Conservation (phyloP, 64 coral and sea anemone species). For the Cladopsammia gracilis region DNA sequence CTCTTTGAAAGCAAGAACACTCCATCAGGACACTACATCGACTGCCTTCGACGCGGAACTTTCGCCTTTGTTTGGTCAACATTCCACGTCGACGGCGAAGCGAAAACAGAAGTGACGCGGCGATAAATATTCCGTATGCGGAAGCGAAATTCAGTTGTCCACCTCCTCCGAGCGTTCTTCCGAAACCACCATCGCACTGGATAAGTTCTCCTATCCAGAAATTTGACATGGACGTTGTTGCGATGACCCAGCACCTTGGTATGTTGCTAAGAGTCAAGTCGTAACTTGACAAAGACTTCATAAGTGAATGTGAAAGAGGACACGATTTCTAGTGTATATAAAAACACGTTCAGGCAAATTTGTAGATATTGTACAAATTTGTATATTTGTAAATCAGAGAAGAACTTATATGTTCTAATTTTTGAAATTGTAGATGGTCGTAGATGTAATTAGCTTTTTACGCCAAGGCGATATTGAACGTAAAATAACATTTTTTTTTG, state of each 20-base stretch:
- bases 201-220: conserved; percentile 64
- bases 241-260: conserved; percentile 86
- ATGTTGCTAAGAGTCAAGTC: conserved; percentile 85
- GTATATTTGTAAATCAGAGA: conserved; percentile 95
- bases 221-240: conserved; percentile 73
- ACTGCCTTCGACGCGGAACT: conserved; percentile 40
- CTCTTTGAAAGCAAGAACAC: conserved; percentile 20
- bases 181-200: conserved; percentile 94
- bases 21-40: conserved; percentile 55
- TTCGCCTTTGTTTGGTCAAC: conserved; percentile 40
- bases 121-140: conserved; percentile 82
- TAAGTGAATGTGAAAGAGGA: conserved; percentile 28
- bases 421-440: conserved; percentile 69
- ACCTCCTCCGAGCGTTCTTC: conserved; percentile 83
- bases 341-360: conserved; percentile 71
- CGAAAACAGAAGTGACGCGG: conserved; percentile 35
- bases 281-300: conserved; percentile 16
- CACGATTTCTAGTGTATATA: conserved; percentile 66
- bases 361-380: conserved; percentile 98
- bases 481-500: background rate
- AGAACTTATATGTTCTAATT: conserved; percentile 60
- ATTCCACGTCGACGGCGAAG: conserved; percentile 68
- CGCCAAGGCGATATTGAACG: background rate
- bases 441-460: background rate
- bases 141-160: conserved; percentile 91